Evolutionary conservation across 2,113 vertebrate genomes (phyloP), one percentile per base, ranked within the genome.

Genomic region (Peromyscus maniculatus): DNA sequence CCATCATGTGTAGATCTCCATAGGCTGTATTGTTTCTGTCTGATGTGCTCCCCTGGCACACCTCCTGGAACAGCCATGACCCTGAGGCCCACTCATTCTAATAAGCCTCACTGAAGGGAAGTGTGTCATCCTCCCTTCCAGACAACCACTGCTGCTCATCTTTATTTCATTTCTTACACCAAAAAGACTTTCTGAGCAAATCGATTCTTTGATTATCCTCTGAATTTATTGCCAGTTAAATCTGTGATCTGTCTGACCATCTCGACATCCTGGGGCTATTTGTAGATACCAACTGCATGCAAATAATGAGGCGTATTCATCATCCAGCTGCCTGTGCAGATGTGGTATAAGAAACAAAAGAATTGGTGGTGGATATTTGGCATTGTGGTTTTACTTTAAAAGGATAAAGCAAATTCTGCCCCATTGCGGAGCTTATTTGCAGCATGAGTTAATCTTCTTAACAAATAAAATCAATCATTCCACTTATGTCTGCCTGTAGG

Each of bases 171-270:
- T 77, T 90, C 55, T 91, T 96, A 59, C 7, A 82, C 31, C 19
- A 89, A 36, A 21, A 94, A 69, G 24, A 86, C 13, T 92, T 95
- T 93, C 75, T 5, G 74, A 46, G 36, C 3, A 94, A 96, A 95
- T 90, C 55, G 57, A 87, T 86, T 19, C 82, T 94, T 79, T 79
- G 74, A 21, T 64, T 82, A 43, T 43, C 67, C 62, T 79, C 13
- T 92, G 93, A 89, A 75, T 80, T 87, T 67, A 93, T 80, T 97
- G 89, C 74, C 82, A 94, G 75, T 89, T 96, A 95, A 82, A 89
- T 95, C 31, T 95, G 13, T 88, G 64, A 91, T 66, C 46, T 80
- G 66, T 52, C 43, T 91, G 43, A 89, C 87, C 62, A 57, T 82
- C 57, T 26, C 67, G 83, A n/a, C 78, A 71, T 43, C 87, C 31